Evolutionary conservation across 2,888 invertebrate genomes (phyloP), one percentile per base, ranked within the genome.

Genomic region (Callyntrura guangdongensis): DNA sequence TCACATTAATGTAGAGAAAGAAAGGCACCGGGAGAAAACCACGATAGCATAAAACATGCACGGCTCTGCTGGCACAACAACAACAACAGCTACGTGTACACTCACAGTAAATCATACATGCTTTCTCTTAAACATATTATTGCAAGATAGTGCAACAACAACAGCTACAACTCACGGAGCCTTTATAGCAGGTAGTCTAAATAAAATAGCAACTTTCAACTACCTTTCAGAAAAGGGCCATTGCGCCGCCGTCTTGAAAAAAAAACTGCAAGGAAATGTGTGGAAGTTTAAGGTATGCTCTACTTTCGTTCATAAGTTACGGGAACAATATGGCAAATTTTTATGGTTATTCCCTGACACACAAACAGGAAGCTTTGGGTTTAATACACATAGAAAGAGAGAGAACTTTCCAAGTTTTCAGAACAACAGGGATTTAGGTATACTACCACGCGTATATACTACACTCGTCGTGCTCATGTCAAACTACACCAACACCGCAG

Each of bases 261-360:
- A n/a, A n/a, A n/a, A n/a, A n/a, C n/a, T n/a, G n/a, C n/a, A 59
- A 64, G 45, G 45, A 61, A 83, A 25, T 64, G n/a, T n/a, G n/a
- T n/a, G n/a, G n/a, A n/a, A n/a, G n/a, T n/a, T n/a, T n/a, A n/a
- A n/a, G n/a, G 45, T 25, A 25, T 56, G 82, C 47, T 64, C 82
- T 36, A 83, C 82, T 83, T 83, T 64, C 20, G 22, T 45, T 81
- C 81, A 81, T 81, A 81, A 83, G 64, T 83, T 83, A 47, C 20
- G 61, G 64, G 14, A 82, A 83, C 64, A 81, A 81, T 81, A 81
- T 81, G 79, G 79, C 79, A 81, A 59, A 36, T 81, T 25, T 49
- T 81, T 81, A 81, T 81, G 36, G 17, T 59, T 17, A 27, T 59
- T 81, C 59, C n/a, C n/a, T n/a, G n/a, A n/a, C n/a, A n/a, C n/a